Percentiles rank a stretch among this genome's conserved stretches.
phyloP scores from a whole-genome alignment of 2,113 vertebrate genomes.

The Ictalurus furcatus region DNA sequence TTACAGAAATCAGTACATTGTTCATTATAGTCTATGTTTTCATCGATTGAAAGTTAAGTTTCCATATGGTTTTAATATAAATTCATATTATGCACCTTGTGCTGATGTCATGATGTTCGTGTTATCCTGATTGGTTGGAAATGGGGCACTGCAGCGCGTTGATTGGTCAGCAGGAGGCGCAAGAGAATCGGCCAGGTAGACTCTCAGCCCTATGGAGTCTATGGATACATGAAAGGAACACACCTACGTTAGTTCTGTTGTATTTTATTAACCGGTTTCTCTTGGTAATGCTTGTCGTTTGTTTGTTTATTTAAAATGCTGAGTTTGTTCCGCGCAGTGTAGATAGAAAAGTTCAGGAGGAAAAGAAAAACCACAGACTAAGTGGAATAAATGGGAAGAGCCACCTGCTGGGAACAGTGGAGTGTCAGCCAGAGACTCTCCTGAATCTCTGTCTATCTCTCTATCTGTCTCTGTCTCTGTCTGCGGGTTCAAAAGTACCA shows the following conservation, averaged over 20 bases:
- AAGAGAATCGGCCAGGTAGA: neutral
- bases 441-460: neutral
- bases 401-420: conserved; percentile 52
- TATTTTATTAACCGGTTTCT: neutral
- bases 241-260: conserved; percentile 16
- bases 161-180: conserved; percentile 20
- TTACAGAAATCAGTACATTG: neutral
- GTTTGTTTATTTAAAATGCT: neutral
- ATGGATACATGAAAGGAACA: conserved; percentile 53
- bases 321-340: neutral
- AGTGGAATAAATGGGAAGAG: conserved; percentile 30
- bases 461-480: neutral
- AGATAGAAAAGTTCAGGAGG: conserved; percentile 1
- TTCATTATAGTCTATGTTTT: neutral
- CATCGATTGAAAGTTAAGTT: neutral
- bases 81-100: neutral
- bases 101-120: too few species aligned
- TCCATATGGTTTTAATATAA: neutral
- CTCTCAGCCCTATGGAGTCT: conserved; percentile 26
- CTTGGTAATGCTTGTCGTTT: neutral
- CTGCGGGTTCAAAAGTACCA: conserved; percentile 35
- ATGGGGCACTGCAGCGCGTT: neutral
- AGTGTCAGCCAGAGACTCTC: conserved; percentile 10
- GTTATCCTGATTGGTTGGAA: conserved; percentile 3
- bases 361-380: neutral